Percentiles rank a stretch among this genome's conserved stretches.
These are phyloP conservation scores for Hoplodrina blanda DNA, from an alignment of 2,888 invertebrate genomes.

Conservation along the genomic window DNA sequence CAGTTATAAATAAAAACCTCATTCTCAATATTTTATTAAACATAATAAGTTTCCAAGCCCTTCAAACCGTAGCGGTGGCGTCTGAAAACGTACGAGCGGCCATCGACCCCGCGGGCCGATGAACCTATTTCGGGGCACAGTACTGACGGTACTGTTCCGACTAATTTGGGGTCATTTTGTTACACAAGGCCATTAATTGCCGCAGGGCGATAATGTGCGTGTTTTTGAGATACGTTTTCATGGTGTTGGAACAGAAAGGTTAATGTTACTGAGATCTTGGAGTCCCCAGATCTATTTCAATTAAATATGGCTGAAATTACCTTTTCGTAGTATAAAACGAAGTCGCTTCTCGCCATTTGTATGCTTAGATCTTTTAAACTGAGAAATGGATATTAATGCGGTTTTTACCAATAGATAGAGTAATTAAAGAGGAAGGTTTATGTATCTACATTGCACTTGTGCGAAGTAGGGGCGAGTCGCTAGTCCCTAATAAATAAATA, in stretches of 20 bases:
- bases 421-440: too few species aligned
- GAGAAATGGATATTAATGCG: too few species aligned
- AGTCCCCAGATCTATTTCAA: too few species aligned
- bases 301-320: too few species aligned
- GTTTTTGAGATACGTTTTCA: constrained; percentile 17
- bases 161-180: constrained; percentile 73
- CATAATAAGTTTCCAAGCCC: constrained; percentile 52
- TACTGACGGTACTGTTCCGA: constrained; percentile 64
- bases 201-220: constrained; percentile 23
- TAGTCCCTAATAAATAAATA: too few species aligned
- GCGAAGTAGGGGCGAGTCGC: too few species aligned
- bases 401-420: too few species aligned
- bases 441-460: too few species aligned
- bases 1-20: not conserved
- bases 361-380: too few species aligned
- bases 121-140: constrained; percentile 70
- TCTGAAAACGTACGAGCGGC: constrained; percentile 63
- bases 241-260: not conserved
- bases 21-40: constrained; percentile 21
- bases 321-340: too few species aligned
- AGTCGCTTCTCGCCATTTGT: too few species aligned
- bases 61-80: constrained; percentile 37
- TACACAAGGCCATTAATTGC: constrained; percentile 66
- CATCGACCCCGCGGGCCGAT: constrained; percentile 64
- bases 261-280: too few species aligned